Evolutionary conservation across 2,888 invertebrate genomes (phyloP).

Genomic region (Melieria crassipennis): DNA sequence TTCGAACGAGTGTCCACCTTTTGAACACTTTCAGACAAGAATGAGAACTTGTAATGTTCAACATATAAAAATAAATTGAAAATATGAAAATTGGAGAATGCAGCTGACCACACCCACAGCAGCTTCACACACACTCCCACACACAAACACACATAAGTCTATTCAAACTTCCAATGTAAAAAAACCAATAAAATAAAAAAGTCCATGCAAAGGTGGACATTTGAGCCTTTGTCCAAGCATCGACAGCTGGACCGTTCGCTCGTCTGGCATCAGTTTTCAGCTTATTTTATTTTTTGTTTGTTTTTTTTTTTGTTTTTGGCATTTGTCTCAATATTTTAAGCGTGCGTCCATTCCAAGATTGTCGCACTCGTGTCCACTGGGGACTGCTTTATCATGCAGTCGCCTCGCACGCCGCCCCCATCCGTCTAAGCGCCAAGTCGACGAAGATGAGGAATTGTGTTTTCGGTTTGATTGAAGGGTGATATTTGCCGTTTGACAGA

Average conservation of each 20-base stretch:
- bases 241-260: too few relatives aligned
- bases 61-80: slow-evolving; percentile 38
- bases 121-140: neutral
- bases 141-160: neutral
- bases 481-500: slow-evolving; percentile 56
- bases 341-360: neutral
- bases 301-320: slow-evolving; percentile 1
- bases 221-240: too few relatives aligned
- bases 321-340: neutral
- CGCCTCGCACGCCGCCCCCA: slow-evolving; percentile 22
- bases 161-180: too few relatives aligned
- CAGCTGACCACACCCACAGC: slow-evolving; percentile 20
- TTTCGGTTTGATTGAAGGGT: slow-evolving; percentile 52
- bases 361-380: slow-evolving; percentile 1
- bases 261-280: too few relatives aligned
- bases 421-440: too few relatives aligned
- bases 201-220: too few relatives aligned
- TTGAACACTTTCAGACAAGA: too few relatives aligned
- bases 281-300: neutral
- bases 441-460: slow-evolving; percentile 40
- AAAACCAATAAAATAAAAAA: too few relatives aligned
- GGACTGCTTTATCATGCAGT: slow-evolving; percentile 23
- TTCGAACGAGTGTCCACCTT: too few relatives aligned
- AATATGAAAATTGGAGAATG: slow-evolving; percentile 38
- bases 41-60: too few relatives aligned